Base-by-base conservation (phyloP, 2,113 vertebrate genomes). In the Vireo altiloquus region DNA sequence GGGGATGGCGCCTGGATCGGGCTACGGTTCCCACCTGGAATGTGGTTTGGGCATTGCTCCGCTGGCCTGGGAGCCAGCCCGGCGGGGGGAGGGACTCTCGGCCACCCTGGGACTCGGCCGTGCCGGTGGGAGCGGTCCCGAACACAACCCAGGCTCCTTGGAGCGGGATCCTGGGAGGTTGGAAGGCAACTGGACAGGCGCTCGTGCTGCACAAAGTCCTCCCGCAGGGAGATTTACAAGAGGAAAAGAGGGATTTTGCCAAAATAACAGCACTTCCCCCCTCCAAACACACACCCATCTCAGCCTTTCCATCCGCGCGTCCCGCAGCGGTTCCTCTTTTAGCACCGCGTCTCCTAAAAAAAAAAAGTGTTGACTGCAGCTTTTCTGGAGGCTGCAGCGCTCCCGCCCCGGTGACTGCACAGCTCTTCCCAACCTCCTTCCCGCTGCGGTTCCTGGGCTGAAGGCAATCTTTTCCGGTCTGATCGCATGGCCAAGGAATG, bases 401-500 rank as follows among this genome's bases (percentile, higher is more conserved):
- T 81, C 87, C n/a, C 25, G 1, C 8, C 8, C 46, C 16, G 1
- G 46, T 35, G 60, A 9, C 33, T 7, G 30, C 82, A 31, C 47
- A 39, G 80, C 75, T 82, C 82, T 75, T 91, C 87, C 90, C 54
- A 8, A 9, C 30, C 81, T 81, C 82, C 83, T 80, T 82, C 86
- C 92, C 40, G 8, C 65, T 10, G 82, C 19, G 6, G 53, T 44
- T 54, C 91, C 54, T 2, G 11, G 84, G 92, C 90, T 79, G 33
- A 70, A 49, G 8, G 74, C 82, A 37, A 78, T 82, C 74, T 65
- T 90, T 96, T 93, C 95, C 86, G 49, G 59, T 35, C 82, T 96
- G 96, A 96, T 40, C 68, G 50, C 90, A 93, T 16, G 92, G 90
- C 94, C 90, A 2, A 94, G 81, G 95, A 95, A 95, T 96, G 94